Percentiles rank a stretch among this genome's conserved stretches.
Evolutionary conservation across 2,797 vertebrate genomes (phyloP).

Genomic region (Neostethus bicornis): DNA sequence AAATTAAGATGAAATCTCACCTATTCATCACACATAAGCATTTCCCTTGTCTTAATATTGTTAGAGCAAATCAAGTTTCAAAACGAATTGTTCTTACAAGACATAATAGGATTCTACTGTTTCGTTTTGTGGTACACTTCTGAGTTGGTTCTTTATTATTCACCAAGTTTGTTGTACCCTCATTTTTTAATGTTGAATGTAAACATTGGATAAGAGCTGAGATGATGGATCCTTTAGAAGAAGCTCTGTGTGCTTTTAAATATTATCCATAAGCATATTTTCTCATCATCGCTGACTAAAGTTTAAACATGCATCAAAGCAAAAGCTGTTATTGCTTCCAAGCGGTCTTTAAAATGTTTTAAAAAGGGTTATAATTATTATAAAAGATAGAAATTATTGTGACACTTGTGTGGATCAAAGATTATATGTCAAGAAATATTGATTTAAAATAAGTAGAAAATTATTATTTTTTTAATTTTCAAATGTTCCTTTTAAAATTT

Average conservation of each 20-base stretch:
- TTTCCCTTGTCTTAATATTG: not conserved
- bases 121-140: not conserved
- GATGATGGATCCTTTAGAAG: not conserved
- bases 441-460: no score
- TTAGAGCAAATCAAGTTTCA: not conserved
- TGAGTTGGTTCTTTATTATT: no score
- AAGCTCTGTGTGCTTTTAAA: not conserved
- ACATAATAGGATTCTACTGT: not conserved
- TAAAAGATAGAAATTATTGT: not conserved
- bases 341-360: not conserved
- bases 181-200: constrained; percentile 10
- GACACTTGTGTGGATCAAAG: not conserved
- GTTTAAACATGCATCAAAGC: not conserved
- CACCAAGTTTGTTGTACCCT: not conserved
- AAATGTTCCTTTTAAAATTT: no score
- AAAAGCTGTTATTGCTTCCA: not conserved
- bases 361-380: not conserved
- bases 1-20: not conserved
- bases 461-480: no score
- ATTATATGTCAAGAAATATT: no score
- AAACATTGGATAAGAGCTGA: not conserved
- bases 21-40: constrained; percentile 1
- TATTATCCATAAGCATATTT: not conserved
- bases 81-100: constrained; percentile 7
- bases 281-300: not conserved